phyloP scores from a whole-genome alignment of 2,113 vertebrate genomes.

The Cyanocitta stelleri region DNA sequence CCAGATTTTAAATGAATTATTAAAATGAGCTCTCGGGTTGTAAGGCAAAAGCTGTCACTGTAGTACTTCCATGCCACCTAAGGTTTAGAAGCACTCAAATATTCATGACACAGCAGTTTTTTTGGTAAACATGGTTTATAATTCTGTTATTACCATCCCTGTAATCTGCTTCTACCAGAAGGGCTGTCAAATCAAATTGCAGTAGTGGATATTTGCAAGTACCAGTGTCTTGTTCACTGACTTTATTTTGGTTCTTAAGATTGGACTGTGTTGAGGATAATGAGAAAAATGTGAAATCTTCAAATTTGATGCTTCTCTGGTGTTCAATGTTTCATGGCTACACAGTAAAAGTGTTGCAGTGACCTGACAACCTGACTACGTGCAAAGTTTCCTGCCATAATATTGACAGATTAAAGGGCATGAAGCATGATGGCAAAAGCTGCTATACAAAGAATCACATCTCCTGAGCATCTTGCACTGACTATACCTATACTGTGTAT shows the following conservation, averaged over 20 bases:
- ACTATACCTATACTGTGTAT: background rate
- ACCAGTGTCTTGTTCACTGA: background rate
- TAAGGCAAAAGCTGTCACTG: background rate
- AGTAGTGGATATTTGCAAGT: background rate
- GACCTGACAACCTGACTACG: background rate
- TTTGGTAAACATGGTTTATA: background rate
- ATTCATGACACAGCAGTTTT: background rate
- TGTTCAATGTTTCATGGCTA: background rate
- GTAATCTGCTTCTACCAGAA: background rate
- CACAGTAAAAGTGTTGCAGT: background rate
- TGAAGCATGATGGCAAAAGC: background rate
- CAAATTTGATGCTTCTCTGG: background rate
- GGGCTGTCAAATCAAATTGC: background rate
- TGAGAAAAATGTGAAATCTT: background rate
- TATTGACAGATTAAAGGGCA: background rate
- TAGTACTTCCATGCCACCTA: background rate
- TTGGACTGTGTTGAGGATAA: background rate
- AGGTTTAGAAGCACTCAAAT: background rate
- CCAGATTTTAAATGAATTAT: background rate
- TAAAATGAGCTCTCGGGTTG: background rate
- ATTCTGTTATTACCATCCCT: background rate
- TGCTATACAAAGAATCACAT: background rate
- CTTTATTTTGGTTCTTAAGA: background rate
- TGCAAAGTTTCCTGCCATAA: background rate
- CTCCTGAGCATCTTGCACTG: background rate